phyloP scores from a whole-genome alignment of 92 coral and sea anemone genomes.

The Scolanthus callimorphus region DNA sequence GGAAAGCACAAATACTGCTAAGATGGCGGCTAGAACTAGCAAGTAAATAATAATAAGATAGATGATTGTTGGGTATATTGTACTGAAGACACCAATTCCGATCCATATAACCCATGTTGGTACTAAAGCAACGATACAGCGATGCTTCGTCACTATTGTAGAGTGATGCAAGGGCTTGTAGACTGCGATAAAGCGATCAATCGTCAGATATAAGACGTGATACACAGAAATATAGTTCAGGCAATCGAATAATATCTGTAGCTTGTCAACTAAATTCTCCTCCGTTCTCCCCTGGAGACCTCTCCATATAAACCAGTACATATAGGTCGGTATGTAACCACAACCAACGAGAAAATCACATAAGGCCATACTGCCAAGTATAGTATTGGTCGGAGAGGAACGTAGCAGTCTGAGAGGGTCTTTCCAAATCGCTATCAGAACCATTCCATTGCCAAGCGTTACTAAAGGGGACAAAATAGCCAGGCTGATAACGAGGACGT shows the following conservation, averaged over 20 bases:
- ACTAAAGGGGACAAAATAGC: conserved; percentile 7
- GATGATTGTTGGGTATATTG: neutral
- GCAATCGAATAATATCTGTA: conserved; percentile 2
- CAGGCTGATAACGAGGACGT: neutral
- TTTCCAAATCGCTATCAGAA: conserved; percentile 23
- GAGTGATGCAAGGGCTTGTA: conserved; percentile 17
- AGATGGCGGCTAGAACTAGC: conserved; percentile 1
- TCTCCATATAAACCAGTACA: conserved; percentile 6
- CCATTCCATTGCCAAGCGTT: conserved; percentile 13
- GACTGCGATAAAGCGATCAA: conserved; percentile 26
- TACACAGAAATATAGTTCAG: conserved; percentile 1
- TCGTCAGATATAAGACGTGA: conserved; percentile 15
- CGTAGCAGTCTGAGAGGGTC: conserved; percentile 32
- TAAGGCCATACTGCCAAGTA: conserved; percentile 24
- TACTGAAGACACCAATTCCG: neutral
- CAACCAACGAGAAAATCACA: conserved; percentile 21
- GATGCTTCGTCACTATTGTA: conserved; percentile 9
- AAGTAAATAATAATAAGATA: neutral
- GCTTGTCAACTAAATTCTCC: neutral
- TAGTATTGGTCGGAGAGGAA: conserved; percentile 21
- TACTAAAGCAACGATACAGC: neutral
- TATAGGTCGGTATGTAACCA: neutral
- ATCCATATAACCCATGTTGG: conserved; percentile 11
- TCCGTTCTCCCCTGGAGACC: neutral
- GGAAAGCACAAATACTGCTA: neutral